phyloP scores from a whole-genome alignment of 1,140 invertebrate species.

The Drosophila bipectinata region DNA sequence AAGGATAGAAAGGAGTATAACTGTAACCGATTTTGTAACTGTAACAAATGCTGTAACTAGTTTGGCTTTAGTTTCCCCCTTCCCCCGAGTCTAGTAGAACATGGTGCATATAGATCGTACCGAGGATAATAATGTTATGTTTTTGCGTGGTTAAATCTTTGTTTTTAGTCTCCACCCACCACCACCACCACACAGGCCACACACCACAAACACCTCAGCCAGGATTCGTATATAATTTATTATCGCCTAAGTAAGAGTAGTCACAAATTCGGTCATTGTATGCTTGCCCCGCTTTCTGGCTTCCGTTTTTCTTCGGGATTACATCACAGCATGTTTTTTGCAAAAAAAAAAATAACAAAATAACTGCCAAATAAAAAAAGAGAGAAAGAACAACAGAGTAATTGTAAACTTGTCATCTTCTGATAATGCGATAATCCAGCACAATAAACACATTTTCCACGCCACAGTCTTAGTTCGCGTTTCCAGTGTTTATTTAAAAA shows the following conservation, averaged over 20 bases:
- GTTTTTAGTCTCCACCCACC: conserved; percentile 31
- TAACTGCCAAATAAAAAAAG: conserved; percentile 72
- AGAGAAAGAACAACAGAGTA: conserved; percentile 18
- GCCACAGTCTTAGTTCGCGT: conserved; percentile 20
- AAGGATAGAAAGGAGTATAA: conserved; percentile 23
- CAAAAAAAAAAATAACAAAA: conserved; percentile 50
- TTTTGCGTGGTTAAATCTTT: conserved; percentile 53
- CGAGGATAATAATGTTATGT: conserved; percentile 43
- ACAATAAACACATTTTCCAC: conserved; percentile 21
- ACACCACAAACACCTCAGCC: conserved; percentile 51
- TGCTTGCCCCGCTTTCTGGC: conserved; percentile 8
- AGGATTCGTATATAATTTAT: conserved; percentile 59
- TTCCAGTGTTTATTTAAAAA: conserved; percentile 29
- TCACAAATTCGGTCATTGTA: conserved; percentile 31
- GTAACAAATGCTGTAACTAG: conserved; percentile 76
- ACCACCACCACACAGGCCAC: no score
- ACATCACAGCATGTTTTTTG: conserved; percentile 50
- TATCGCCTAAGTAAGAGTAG: conserved; percentile 50
- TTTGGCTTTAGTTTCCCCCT: conserved; percentile 61
- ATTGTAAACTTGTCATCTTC: conserved; percentile 44
- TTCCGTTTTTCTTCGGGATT: conserved; percentile 28
- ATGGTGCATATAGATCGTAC: conserved; percentile 44
- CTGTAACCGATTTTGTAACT: conserved; percentile 45
- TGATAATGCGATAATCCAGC: conserved; percentile 29
- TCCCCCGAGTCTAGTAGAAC: conserved; percentile 27